Conservation (phyloP, 2,888 invertebrate genomes). For the Mimas tiliae region DNA sequence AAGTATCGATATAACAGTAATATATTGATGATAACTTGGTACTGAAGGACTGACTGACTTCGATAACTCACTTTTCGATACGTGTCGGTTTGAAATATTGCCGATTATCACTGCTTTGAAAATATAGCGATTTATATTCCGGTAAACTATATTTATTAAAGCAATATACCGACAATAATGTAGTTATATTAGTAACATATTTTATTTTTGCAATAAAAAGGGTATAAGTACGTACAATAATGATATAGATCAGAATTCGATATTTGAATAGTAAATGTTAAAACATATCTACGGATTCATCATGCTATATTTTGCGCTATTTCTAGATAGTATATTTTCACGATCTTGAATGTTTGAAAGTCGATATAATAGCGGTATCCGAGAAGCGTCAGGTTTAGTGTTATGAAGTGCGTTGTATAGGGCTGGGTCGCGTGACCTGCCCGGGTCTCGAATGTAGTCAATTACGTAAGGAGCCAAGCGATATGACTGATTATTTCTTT, state of each 20-base stretch:
- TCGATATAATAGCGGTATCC: constrained; percentile 5
- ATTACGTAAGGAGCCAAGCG: constrained; percentile 34
- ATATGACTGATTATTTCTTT: constrained; percentile 35
- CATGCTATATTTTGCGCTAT: not conserved
- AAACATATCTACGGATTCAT: not conserved
- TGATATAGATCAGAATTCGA: not conserved
- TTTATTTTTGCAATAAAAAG: constrained; percentile 11
- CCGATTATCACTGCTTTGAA: not conserved
- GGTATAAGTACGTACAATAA: constrained; percentile 16
- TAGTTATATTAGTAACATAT: not conserved
- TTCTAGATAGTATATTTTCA: not conserved
- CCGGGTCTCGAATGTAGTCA: constrained; percentile 42
- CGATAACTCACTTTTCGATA: not conserved
- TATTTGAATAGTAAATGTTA: not conserved
- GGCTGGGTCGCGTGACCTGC: constrained; percentile 10
- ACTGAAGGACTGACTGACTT: not conserved
- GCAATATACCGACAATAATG: constrained; percentile 16
- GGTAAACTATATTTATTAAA: not conserved
- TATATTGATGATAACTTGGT: too few species aligned
- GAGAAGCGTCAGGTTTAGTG: constrained; percentile 21
- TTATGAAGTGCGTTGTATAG: constrained; percentile 26
- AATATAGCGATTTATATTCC: not conserved
- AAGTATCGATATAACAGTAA: too few species aligned
- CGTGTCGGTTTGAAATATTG: not conserved
- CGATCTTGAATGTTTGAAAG: not conserved